phyloP scores from a whole-genome alignment of 2,113 vertebrate genomes.

The Brachypteracias leptosomus region DNA sequence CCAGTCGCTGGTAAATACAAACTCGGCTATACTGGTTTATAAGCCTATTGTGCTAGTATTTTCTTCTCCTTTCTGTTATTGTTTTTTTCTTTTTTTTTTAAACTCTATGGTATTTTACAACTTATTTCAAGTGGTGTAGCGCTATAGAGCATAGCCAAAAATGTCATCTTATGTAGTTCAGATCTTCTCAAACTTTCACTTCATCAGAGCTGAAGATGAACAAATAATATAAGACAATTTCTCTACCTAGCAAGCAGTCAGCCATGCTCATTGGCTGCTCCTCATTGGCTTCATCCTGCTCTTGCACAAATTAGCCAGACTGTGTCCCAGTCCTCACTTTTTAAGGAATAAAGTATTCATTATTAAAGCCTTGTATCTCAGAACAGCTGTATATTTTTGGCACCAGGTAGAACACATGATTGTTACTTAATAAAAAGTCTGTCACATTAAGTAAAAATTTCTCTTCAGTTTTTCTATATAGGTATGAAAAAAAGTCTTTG shows the following conservation, averaged over 20 bases:
- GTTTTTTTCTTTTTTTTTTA: neutral
- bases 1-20: neutral
- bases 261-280: rapidly evolving
- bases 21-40: neutral
- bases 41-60: neutral
- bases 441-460: neutral
- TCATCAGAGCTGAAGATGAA: constrained; percentile 5
- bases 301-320: neutral
- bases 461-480: neutral
- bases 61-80: neutral
- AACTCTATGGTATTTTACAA: neutral
- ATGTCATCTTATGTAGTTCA: neutral
- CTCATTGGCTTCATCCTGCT: neutral
- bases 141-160: neutral
- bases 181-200: constrained; percentile 39
- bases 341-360: neutral
- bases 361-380: neutral
- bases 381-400: neutral
- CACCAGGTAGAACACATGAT: neutral
- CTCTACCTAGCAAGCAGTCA: neutral
- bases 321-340: neutral
- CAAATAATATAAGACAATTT: neutral
- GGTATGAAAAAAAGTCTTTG: neutral
- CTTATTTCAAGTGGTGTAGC: neutral
- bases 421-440: neutral